A percentile compares a stretch with the other conserved stretches of the same genome.
Conservation (phyloP, 2,113 vertebrate genomes). For the Butorides virescens region DNA sequence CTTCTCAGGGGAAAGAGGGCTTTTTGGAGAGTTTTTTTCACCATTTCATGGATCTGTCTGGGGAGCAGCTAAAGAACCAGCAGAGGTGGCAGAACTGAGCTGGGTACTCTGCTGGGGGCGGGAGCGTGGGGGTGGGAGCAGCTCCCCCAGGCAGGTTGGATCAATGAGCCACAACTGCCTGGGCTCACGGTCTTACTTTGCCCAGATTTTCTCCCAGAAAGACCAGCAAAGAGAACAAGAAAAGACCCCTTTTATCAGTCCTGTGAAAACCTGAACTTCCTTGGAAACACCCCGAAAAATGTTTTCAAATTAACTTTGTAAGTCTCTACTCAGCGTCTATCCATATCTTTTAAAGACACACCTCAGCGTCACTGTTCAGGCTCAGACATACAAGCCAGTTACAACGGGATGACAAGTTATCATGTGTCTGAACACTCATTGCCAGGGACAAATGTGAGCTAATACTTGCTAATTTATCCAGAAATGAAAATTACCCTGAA, state of each 20-base stretch:
- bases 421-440: neutral
- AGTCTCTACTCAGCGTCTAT: neutral
- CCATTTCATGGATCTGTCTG: neutral
- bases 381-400: neutral
- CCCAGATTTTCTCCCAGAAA: neutral
- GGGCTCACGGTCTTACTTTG: neutral
- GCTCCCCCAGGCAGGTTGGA: neutral
- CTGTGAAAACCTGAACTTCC: neutral
- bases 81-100: neutral
- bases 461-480: slow-evolving; percentile 30
- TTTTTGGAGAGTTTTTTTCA: neutral
- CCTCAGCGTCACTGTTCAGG: neutral
- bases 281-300: neutral
- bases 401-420: neutral
- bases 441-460: neutral
- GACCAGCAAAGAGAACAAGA: neutral
- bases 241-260: neutral
- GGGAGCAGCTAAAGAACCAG: neutral
- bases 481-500: neutral
- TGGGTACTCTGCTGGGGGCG: neutral
- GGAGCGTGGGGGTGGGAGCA: neutral
- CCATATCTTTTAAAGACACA: neutral
- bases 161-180: neutral
- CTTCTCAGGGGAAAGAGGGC: neutral
- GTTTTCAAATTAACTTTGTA: neutral